phyloP scores from a whole-genome alignment of 2,888 invertebrate genomes.

The Ochlodes sylvanus region DNA sequence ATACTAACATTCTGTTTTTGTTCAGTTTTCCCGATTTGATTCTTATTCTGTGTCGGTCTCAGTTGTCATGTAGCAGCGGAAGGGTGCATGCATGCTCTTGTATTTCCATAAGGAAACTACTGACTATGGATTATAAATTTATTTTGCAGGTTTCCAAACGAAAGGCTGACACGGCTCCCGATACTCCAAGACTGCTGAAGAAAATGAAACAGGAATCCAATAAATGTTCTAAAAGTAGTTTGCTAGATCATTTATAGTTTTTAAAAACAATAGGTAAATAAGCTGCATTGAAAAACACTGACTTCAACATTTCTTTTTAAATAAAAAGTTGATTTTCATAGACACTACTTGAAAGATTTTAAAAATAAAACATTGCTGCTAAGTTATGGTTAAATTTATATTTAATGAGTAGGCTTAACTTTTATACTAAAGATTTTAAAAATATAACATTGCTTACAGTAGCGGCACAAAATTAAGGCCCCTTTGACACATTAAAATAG shows the following conservation, averaged over 20 bases:
- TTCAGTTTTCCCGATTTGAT: too few relatives aligned
- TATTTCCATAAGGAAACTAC: too few relatives aligned
- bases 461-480: too few relatives aligned
- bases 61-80: too few relatives aligned
- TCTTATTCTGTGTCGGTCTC: too few relatives aligned
- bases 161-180: conserved; percentile 69
- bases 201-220: conserved; percentile 71
- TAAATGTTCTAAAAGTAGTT: conserved; percentile 59
- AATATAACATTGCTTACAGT: too few relatives aligned
- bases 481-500: too few relatives aligned
- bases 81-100: too few relatives aligned
- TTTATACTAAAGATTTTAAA: neutral
- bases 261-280: neutral
- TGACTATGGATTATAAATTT: too few relatives aligned
- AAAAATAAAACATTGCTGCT: too few relatives aligned
- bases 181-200: conserved; percentile 78
- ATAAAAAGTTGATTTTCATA: neutral
- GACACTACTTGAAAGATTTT: neutral
- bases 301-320: neutral
- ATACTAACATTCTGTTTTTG: too few relatives aligned
- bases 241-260: conserved; percentile 64
- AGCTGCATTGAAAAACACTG: neutral
- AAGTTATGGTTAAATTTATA: too few relatives aligned
- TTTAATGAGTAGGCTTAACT: neutral
- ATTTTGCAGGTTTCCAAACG: conserved; percentile 76